These are phyloP conservation scores for Entomyzon cyanotis DNA, from an alignment of 2,113 vertebrate genomes.

Conservation along the genomic window DNA sequence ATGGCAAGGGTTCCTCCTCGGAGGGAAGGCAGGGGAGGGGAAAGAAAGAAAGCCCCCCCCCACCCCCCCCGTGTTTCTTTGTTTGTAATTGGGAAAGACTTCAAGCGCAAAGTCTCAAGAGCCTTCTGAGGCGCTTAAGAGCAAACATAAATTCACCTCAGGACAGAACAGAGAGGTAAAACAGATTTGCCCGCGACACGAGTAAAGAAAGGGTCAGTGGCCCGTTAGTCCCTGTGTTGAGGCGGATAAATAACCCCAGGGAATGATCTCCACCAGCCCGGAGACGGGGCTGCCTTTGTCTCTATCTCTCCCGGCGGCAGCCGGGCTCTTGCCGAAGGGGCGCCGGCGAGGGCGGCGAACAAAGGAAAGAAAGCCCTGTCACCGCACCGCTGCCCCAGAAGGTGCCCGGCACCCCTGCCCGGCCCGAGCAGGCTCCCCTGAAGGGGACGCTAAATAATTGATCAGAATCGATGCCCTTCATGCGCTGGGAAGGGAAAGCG, in stretches of 20 bases:
- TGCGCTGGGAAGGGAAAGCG: neutral
- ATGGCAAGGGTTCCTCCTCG: neutral
- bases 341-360: constrained; percentile 22
- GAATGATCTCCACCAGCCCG: neutral
- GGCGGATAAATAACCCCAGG: rapidly evolving
- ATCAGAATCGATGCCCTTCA: neutral
- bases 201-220: neutral
- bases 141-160: neutral
- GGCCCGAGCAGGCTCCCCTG: neutral
- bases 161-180: neutral
- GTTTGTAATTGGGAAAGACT: neutral
- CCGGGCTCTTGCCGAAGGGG: neutral
- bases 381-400: neutral
- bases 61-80: neutral
- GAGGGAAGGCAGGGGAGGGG: neutral
- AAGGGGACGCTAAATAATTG: constrained; percentile 37
- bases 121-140: neutral
- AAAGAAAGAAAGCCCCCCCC: neutral
- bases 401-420: neutral
- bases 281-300: neutral
- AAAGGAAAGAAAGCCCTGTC: constrained; percentile 50
- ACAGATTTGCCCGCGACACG: neutral
- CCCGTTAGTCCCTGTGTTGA: neutral
- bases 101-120: neutral
- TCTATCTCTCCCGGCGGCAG: neutral